Percentiles rank a stretch among this genome's conserved stretches.
These are phyloP conservation scores for Microcebus jonahi DNA, from an alignment of 2,113 vertebrate species.

Conservation along the genomic window DNA sequence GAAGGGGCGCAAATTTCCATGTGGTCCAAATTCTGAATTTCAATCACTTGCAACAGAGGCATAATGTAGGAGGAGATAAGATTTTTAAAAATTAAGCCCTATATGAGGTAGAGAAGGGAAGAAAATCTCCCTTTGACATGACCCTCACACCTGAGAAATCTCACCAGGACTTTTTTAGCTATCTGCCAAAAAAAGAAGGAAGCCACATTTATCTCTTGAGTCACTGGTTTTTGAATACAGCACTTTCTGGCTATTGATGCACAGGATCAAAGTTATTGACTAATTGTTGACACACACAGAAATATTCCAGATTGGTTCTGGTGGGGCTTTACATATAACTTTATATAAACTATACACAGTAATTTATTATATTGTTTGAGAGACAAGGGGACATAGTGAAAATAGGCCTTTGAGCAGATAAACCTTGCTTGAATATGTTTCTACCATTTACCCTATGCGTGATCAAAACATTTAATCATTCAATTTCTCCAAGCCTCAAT, in stretches of 20 bases:
- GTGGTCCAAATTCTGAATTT: neutral
- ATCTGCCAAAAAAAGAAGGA: neutral
- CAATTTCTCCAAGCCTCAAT: slow-evolving; percentile 34
- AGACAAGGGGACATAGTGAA: slow-evolving; percentile 1
- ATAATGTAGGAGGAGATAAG: neutral
- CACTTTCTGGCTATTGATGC: neutral
- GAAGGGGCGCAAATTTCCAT: slow-evolving; percentile 26
- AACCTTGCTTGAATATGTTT: neutral
- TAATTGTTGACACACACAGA: slow-evolving; percentile 24
- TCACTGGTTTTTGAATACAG: slow-evolving; percentile 22
- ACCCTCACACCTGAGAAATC: slow-evolving; percentile 5
- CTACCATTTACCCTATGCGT: neutral
- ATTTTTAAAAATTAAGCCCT: neutral
- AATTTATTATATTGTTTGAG: slow-evolving; percentile 58
- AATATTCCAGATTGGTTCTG: slow-evolving; percentile 5
- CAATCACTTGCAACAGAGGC: neutral
- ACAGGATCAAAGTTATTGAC: slow-evolving; percentile 30
- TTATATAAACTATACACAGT: neutral
- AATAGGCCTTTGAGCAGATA: neutral
- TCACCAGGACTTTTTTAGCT: slow-evolving; percentile 21
- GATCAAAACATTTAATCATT: slow-evolving; percentile 46
- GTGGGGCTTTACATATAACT: neutral
- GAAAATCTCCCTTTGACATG: neutral
- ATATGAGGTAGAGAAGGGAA: slow-evolving; percentile 41
- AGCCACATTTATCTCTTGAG: neutral